phyloP scores from a whole-genome alignment of 92 coral and sea anemone species.

The Zoanthus gigantus region DNA sequence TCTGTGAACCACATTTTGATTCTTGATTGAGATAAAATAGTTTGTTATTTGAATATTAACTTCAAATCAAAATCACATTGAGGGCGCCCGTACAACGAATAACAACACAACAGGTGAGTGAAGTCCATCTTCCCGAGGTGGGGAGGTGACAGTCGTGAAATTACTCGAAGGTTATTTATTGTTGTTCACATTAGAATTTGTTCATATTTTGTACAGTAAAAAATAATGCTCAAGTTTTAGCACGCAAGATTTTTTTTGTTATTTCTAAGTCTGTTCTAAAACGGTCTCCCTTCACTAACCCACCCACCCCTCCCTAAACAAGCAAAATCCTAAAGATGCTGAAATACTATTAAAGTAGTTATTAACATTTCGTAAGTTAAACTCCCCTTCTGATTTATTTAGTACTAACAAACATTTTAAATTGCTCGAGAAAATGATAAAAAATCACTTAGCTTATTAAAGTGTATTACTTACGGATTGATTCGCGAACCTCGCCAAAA shows the following conservation, averaged over 20 bases:
- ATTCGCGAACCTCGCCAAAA: background rate
- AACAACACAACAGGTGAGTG: background rate
- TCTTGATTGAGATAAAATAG: background rate
- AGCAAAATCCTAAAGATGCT: background rate
- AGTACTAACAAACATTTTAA: background rate
- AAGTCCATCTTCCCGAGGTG: background rate
- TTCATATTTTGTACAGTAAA: background rate
- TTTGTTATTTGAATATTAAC: background rate
- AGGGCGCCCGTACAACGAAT: conserved; percentile 13
- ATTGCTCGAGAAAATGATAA: background rate
- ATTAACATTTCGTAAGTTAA: background rate
- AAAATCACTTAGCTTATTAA: background rate
- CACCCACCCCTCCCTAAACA: background rate
- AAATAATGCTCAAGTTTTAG: background rate
- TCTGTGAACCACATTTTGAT: background rate
- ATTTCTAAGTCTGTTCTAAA: background rate
- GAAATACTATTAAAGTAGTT: background rate
- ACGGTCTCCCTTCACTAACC: background rate
- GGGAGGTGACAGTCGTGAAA: background rate
- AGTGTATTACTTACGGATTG: background rate
- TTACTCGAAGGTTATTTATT: background rate
- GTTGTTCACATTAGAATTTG: background rate
- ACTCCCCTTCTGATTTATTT: background rate
- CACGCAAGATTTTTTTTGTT: background rate
- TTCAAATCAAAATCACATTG: background rate